Conservation (phyloP, 2,797 vertebrate species). For the Glyptemys insculpta region DNA sequence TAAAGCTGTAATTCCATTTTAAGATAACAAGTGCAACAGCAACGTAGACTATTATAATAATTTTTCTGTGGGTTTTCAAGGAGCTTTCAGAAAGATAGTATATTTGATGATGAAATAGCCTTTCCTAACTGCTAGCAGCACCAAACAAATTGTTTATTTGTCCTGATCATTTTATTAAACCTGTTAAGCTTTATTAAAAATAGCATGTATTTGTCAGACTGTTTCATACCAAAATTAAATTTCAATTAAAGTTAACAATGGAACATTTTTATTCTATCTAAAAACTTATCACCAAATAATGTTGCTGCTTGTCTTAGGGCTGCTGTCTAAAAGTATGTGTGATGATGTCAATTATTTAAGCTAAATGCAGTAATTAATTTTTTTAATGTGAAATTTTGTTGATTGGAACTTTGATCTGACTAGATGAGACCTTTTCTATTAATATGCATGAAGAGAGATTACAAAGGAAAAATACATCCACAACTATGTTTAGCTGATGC, state of each 20-base stretch:
- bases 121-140: constrained; percentile 42
- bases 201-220: constrained; percentile 11
- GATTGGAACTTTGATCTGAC: constrained; percentile 58
- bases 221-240: constrained; percentile 43
- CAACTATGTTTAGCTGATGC: constrained; percentile 54
- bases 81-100: not conserved
- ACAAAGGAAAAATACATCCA: constrained; percentile 55
- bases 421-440: constrained; percentile 63
- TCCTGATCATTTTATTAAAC: constrained; percentile 26
- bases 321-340: constrained; percentile 34
- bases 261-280: constrained; percentile 34
- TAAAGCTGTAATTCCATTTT: constrained; percentile 58
- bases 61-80: constrained; percentile 34
- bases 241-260: constrained; percentile 56
- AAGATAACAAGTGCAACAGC: constrained; percentile 62
- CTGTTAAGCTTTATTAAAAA: constrained; percentile 3
- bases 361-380: constrained; percentile 69
- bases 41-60: constrained; percentile 40
- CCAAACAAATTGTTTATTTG: constrained; percentile 52
- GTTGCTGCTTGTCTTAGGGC: constrained; percentile 59
- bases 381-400: constrained; percentile 61
- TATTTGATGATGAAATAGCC: constrained; percentile 45
- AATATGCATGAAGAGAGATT: constrained; percentile 66
- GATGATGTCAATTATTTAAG: constrained; percentile 69
- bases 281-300: constrained; percentile 52